Percentiles rank a stretch among this genome's conserved stretches.
Evolutionary conservation across 2,888 invertebrate species (phyloP).

Genomic region (Pecten maximus): DNA sequence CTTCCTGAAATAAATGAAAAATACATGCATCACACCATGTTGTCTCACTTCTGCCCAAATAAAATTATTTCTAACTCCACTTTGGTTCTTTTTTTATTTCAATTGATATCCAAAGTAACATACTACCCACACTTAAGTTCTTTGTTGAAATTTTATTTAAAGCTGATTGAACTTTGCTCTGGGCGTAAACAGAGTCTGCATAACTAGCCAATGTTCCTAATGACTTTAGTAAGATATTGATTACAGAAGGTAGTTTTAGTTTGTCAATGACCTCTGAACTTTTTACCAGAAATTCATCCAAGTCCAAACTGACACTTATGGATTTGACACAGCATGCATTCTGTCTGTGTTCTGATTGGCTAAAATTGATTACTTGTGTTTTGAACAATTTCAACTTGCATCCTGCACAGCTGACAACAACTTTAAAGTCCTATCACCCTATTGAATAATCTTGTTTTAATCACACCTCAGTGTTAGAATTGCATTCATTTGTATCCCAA

Average conservation of each 20-base stretch:
- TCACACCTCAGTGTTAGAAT: background rate
- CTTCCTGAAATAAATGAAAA: slow-evolving; percentile 17
- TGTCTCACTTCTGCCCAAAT: background rate
- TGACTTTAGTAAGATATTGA: background rate
- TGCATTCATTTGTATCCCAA: background rate
- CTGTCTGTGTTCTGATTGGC: background rate
- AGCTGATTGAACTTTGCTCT: background rate
- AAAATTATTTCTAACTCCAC: background rate
- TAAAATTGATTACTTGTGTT: background rate
- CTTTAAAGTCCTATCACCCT: background rate
- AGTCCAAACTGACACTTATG: background rate
- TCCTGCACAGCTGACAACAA: background rate
- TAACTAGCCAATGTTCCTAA: background rate
- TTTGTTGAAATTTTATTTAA: background rate
- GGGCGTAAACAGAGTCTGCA: background rate
- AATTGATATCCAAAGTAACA: background rate
- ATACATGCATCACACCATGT: slow-evolving; percentile 33
- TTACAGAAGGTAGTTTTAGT: background rate
- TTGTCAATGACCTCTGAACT: background rate
- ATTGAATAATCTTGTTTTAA: background rate
- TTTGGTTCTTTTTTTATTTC: background rate
- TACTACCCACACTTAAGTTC: background rate
- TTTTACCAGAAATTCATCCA: background rate
- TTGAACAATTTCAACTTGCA: background rate
- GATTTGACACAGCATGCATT: background rate